These are phyloP conservation scores for Xestia xanthographa DNA, from an alignment of 2,888 invertebrate genomes.

Conservation along the genomic window DNA sequence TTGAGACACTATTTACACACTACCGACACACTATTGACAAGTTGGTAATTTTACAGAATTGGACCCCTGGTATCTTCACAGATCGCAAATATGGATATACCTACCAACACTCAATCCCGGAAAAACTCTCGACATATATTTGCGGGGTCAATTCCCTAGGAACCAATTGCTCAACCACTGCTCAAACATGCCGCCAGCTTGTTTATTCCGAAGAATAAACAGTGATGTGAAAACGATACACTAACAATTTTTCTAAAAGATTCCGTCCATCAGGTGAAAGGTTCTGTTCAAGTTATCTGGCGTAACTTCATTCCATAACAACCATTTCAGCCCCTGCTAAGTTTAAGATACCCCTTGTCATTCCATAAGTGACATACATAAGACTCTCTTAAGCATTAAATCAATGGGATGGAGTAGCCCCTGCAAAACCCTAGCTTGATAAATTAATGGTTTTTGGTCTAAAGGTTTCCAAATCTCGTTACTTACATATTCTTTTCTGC, in stretches of 20 bases:
- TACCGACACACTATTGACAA: too few relatives aligned
- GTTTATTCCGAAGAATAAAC: neutral
- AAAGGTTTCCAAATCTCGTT: neutral
- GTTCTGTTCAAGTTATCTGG: neutral
- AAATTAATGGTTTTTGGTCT: neutral
- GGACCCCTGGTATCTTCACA: constrained; percentile 14
- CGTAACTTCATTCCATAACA: neutral
- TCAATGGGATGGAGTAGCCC: constrained; percentile 8
- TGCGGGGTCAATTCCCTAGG: constrained; percentile 12
- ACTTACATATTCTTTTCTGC: neutral
- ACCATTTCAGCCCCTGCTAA: neutral
- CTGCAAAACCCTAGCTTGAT: neutral
- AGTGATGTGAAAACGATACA: neutral
- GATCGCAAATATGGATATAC: neutral
- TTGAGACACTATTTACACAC: too few relatives aligned
- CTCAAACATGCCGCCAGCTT: neutral
- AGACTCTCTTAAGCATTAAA: neutral
- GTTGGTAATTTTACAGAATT: too few relatives aligned
- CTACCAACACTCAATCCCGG: constrained; percentile 4
- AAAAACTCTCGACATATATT: constrained; percentile 22
- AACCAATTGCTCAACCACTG: constrained; percentile 16
- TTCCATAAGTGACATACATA: neutral
- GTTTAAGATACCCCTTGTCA: constrained; percentile 12
- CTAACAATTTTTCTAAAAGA: neutral
- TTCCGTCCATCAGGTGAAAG: too few relatives aligned